Percentiles rank a stretch among this genome's conserved stretches.
phyloP scores from a whole-genome alignment of 2,888 invertebrate genomes.

The Glomeris marginata region DNA sequence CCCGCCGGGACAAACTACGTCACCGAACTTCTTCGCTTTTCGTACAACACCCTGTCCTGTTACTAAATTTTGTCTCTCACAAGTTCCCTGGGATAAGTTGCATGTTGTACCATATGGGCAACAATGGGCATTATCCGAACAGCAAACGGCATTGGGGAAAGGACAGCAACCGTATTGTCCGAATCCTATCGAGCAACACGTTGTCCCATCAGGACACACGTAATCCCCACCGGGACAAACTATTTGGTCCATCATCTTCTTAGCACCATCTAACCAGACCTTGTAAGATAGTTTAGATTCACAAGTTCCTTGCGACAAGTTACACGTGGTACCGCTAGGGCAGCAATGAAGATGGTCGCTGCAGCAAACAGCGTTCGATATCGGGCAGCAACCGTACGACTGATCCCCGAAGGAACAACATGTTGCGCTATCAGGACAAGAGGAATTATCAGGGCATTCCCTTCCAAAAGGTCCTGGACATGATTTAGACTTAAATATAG shows the following conservation, averaged over 20 bases:
- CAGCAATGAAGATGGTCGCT: conserved; percentile 16
- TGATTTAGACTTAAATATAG: background rate
- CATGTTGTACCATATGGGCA: conserved; percentile 6
- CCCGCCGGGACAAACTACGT: conserved; percentile 17
- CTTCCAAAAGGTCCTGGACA: background rate
- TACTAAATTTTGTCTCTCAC: background rate
- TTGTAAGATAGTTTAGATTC: too few species aligned
- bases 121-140: conserved; percentile 5
- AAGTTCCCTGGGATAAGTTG: conserved; percentile 9
- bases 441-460: conserved; percentile 14
- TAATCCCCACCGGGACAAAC: conserved; percentile 17
- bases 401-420: conserved; percentile 3
- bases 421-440: background rate
- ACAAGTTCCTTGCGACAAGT: conserved; percentile 5
- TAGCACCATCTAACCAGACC: too few species aligned
- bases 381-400: conserved; percentile 1
- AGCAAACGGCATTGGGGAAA: conserved; percentile 3
- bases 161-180: conserved; percentile 8
- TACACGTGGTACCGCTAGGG: conserved; percentile 15
- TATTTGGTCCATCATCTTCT: background rate
- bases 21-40: background rate
- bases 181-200: background rate
- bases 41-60: background rate
- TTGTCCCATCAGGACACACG: conserved; percentile 1
- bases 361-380: conserved; percentile 15